Evolutionary conservation across 2,797 vertebrate genomes (phyloP).

Genomic region (Sarcophilus harrisii): DNA sequence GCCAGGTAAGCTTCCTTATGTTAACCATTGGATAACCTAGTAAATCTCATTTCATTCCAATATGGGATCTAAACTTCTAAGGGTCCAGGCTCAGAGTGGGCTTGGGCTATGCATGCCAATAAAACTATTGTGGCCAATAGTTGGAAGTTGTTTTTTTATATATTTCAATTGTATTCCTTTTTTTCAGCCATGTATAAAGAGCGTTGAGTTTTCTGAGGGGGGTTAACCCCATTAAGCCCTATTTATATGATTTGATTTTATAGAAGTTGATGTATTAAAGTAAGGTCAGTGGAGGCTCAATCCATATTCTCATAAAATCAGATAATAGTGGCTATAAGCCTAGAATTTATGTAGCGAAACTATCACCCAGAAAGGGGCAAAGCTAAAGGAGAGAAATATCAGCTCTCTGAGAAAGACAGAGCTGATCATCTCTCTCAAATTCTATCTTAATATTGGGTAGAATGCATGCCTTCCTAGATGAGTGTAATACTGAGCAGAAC

Average conservation of each 20-base stretch:
- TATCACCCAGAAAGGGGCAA: background rate
- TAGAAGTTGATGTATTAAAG: background rate
- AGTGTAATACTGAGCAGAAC: background rate
- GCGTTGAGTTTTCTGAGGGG: background rate
- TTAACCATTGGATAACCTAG: background rate
- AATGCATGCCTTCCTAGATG: background rate
- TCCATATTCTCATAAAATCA: background rate
- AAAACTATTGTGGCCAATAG: background rate
- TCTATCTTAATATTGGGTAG: background rate
- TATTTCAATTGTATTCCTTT: background rate
- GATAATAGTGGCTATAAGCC: background rate
- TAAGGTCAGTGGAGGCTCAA: background rate
- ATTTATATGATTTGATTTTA: background rate
- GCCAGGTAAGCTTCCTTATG: background rate
- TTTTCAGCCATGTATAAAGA: background rate
- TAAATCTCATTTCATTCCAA: background rate
- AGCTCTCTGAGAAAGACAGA: background rate
- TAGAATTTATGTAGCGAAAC: background rate
- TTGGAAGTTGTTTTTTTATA: background rate
- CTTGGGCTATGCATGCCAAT: background rate
- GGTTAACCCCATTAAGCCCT: background rate
- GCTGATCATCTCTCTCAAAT: background rate
- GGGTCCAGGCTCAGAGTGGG: background rate
- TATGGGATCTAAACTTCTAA: background rate
- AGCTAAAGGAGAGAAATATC: background rate